Percentiles rank a stretch among this genome's conserved stretches.
Conservation (phyloP, 2,113 vertebrate genomes). For the Antechinus stuartii region DNA sequence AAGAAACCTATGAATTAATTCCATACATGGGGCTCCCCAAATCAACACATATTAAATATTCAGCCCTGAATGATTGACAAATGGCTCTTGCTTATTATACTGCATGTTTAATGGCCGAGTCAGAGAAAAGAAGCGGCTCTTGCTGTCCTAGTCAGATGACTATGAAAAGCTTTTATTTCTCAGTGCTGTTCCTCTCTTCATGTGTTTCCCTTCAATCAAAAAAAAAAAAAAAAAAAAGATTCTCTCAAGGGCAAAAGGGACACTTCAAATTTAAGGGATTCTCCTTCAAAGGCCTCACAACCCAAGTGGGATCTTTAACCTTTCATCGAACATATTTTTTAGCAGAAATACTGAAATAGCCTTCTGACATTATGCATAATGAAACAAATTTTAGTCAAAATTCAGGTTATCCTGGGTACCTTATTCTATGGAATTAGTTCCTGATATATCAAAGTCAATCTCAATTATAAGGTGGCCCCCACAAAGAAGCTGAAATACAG, state of each 20-base stretch:
- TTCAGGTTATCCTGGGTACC: conserved; percentile 20
- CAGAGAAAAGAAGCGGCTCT: background rate
- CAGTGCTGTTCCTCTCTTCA: background rate
- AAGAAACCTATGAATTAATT: background rate
- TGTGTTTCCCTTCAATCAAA: conserved; percentile 12
- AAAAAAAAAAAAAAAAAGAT: background rate
- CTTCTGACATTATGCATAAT: background rate
- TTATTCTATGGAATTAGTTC: background rate
- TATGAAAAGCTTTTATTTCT: background rate
- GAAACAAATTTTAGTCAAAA: conserved; percentile 5
- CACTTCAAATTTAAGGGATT: conserved; percentile 14
- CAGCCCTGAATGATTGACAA: background rate
- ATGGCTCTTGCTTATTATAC: background rate
- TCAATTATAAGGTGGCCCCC: background rate
- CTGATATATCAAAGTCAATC: background rate
- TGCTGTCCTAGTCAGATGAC: background rate
- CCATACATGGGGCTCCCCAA: background rate
- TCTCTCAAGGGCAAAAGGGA: conserved; percentile 1
- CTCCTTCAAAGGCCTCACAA: background rate
- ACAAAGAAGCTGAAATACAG: background rate
- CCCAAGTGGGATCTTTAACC: conserved; percentile 1
- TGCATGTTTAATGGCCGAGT: background rate
- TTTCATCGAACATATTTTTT: conserved; percentile 3
- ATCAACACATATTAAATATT: background rate
- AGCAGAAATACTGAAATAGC: conserved; percentile 22